Conservation (phyloP, 2,113 vertebrate genomes). For the Gambusia holbrooki region DNA sequence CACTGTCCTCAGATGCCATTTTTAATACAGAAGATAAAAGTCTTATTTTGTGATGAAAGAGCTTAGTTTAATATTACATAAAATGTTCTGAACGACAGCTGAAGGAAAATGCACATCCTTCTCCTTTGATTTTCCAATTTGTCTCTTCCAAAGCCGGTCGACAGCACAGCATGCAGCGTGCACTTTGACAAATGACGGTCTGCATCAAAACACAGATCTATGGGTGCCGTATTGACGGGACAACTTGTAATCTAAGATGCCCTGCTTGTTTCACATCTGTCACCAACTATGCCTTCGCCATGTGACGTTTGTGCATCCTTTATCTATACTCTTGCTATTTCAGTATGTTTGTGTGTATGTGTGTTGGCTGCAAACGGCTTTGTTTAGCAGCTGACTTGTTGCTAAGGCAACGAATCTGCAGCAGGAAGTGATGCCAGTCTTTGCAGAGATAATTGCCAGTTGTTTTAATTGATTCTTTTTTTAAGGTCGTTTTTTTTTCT, state of each 20-base stretch:
- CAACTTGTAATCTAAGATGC: constrained; percentile 56
- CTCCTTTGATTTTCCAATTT: constrained; percentile 17
- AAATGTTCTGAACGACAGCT: constrained; percentile 16
- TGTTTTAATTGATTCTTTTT: constrained; percentile 58
- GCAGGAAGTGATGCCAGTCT: constrained; percentile 24
- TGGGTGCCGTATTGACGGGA: constrained; percentile 37
- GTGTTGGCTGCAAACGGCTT: constrained; percentile 22
- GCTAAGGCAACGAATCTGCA: constrained; percentile 66
- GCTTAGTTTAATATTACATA: constrained; percentile 3
- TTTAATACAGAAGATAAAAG: neutral
- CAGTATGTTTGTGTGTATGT: constrained; percentile 13
- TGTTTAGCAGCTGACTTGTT: constrained; percentile 69
- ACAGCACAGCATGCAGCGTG: constrained; percentile 62
- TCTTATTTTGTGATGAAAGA: constrained; percentile 16
- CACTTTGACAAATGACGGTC: constrained; percentile 45
- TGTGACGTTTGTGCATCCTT: constrained; percentile 25
- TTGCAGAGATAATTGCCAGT: constrained; percentile 34
- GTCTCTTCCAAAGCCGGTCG: constrained; percentile 31
- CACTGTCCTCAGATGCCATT: constrained; percentile 4
- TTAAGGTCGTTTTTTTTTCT: constrained; percentile 23
- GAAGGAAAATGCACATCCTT: constrained; percentile 5
- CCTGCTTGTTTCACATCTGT: constrained; percentile 58
- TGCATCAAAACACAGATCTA: constrained; percentile 43
- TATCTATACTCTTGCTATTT: constrained; percentile 19
- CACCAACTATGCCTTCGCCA: constrained; percentile 31